Conservation (phyloP, 2,113 vertebrate genomes). For the Apaloderma vittatum region DNA sequence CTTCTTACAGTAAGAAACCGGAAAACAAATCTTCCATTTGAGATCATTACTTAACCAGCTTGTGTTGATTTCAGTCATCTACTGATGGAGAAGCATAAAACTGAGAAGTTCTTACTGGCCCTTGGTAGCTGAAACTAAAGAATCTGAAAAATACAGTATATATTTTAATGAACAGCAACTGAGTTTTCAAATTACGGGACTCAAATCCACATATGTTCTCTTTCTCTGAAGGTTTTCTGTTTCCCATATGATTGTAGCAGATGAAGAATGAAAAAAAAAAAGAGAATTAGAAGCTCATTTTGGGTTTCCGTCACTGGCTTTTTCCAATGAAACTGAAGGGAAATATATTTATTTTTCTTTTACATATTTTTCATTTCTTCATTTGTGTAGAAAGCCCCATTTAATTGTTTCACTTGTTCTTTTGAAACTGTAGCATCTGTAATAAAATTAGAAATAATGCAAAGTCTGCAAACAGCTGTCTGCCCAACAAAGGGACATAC, state of each 20-base stretch:
- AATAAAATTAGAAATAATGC: neutral
- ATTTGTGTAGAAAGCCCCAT: neutral
- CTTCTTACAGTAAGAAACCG: neutral
- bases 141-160: neutral
- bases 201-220: neutral
- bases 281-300: neutral
- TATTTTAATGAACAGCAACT: neutral
- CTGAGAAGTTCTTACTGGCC: neutral
- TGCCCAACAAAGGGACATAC: neutral
- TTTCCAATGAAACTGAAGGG: neutral
- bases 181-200: neutral
- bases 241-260: neutral
- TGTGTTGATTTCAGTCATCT: neutral
- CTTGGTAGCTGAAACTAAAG: neutral
- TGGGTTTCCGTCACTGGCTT: neutral
- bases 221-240: neutral
- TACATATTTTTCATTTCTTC: neutral
- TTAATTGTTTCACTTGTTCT: neutral
- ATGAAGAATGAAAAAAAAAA: neutral
- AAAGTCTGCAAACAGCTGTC: neutral
- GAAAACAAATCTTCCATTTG: neutral
- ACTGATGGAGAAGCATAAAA: neutral
- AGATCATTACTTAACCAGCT: neutral
- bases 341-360: neutral
- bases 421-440: neutral